Conservation (phyloP, 2,888 invertebrate genomes). For the Chymomyza caudatula region DNA sequence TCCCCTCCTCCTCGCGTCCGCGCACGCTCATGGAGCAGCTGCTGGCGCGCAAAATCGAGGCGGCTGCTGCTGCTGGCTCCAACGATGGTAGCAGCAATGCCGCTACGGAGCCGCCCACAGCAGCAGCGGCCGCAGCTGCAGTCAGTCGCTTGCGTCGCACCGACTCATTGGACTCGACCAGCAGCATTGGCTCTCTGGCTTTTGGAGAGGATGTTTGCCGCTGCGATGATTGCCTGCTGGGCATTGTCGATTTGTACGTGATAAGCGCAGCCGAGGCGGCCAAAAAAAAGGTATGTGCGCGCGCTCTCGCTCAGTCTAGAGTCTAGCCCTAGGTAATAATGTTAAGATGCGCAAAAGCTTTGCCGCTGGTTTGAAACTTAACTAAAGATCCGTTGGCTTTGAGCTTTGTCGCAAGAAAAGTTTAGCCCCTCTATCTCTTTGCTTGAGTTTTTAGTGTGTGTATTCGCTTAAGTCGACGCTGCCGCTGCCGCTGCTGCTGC, state of each 20-base stretch:
- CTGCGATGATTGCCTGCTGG: constrained; percentile 90
- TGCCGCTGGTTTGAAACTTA: constrained; percentile 32
- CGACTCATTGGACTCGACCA: constrained; percentile 87
- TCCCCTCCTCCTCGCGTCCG: constrained; percentile 82
- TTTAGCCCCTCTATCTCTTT: constrained; percentile 16
- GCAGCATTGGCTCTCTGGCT: constrained; percentile 85
- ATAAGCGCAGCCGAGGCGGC: constrained; percentile 79
- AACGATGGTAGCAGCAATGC: constrained; percentile 75
- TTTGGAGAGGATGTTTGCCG: constrained; percentile 85
- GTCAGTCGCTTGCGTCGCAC: constrained; percentile 82
- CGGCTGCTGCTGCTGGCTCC: constrained; percentile 79
- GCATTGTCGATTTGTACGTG: constrained; percentile 87
- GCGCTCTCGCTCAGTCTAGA: constrained; percentile 16
- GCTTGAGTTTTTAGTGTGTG: neutral
- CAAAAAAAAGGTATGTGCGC: constrained; percentile 85
- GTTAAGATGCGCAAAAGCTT: constrained; percentile 31
- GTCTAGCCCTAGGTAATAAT: too few species aligned
- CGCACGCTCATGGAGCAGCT: constrained; percentile 89
- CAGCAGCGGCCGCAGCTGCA: constrained; percentile 77
- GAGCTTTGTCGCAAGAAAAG: constrained; percentile 12
- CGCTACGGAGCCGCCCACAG: constrained; percentile 77
- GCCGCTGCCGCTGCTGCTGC: too few species aligned
- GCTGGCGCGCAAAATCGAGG: constrained; percentile 89
- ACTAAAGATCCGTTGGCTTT: constrained; percentile 28
- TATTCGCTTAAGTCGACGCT: too few species aligned